Evolutionary conservation across 2,888 invertebrate genomes (phyloP), one percentile per base, ranked within the genome.

Genomic region (Cyrtodaria siliqua): DNA sequence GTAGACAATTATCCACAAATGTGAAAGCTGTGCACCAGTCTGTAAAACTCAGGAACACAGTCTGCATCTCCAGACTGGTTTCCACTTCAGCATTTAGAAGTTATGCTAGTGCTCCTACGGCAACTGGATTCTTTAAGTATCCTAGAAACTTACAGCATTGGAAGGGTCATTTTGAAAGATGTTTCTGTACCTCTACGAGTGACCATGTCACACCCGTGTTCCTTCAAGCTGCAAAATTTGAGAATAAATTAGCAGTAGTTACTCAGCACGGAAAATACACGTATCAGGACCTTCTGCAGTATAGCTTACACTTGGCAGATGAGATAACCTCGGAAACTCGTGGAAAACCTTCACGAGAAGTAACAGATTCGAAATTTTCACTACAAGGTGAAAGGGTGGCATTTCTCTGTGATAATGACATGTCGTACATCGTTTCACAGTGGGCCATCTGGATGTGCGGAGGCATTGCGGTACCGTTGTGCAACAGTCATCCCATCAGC

Each of bases 381-480:
- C 49, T 87, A 9, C 66, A 85, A 8, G 86, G 85, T 1, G 77
- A 79, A 49, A 77, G 89, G 29, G 75, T 92, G 24, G 88, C 88
- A 18, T 84, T 96, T 91, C 94, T 98, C 87, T 96, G 96, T 92
- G 95, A 96, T 9, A 97, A 96, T 90, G 96, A 97, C 92, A 95
- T 96, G 0, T 95, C 96, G 18, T 97, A 97, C 92, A 95, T 97
- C 14, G 95, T 97, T 44, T 95, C 96, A 0, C 95, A 96, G 88
- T 97, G 97, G 96, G 97, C 96, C 0, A 96, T 96, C 86, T 98
- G 97, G 97, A 96, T 97, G 95, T 95, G 96, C 1, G 97, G 97
- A 0, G 96, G 97, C 92, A 96, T 97, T 81, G 97, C 96, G 42
- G 96, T 98, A 0, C 97, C 98, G 0, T 93, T 98, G 44, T 96